Conservation (phyloP, 2,888 invertebrate genomes). For the Synergus laeviventris region DNA sequence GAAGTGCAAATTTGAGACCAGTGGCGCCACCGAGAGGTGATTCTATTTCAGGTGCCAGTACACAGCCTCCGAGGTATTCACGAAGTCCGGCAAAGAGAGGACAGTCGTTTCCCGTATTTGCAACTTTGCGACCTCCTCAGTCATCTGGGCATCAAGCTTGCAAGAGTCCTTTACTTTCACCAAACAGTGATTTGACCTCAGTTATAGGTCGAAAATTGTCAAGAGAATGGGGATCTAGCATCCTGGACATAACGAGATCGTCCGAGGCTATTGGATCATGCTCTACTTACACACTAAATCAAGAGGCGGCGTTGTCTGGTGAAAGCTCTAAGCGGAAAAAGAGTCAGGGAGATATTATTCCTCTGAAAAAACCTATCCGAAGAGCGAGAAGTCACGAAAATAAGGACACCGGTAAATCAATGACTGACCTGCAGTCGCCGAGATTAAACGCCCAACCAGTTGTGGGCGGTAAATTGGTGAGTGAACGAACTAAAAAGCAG, state of each 20-base stretch:
- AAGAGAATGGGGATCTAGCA: slow-evolving; percentile 73
- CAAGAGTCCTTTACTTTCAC: slow-evolving; percentile 70
- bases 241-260: slow-evolving; percentile 69
- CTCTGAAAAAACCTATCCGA: slow-evolving; percentile 68
- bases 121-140: slow-evolving; percentile 68
- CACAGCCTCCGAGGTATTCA: slow-evolving; percentile 62
- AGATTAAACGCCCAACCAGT: slow-evolving; percentile 69
- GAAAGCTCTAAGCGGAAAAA: slow-evolving; percentile 60
- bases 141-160: slow-evolving; percentile 58
- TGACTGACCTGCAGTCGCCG: slow-evolving; percentile 66
- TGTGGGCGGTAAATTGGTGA: slow-evolving; percentile 72
- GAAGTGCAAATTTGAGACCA: slow-evolving; percentile 69
- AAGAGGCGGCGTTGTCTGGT: slow-evolving; percentile 61
- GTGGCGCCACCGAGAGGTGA: slow-evolving; percentile 65
- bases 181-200: slow-evolving; percentile 70
- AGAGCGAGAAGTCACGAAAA: slow-evolving; percentile 74
- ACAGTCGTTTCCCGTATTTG: slow-evolving; percentile 73
- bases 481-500: slow-evolving; percentile 73
- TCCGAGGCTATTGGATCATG: slow-evolving; percentile 68
- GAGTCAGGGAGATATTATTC: slow-evolving; percentile 57
- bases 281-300: slow-evolving; percentile 63
- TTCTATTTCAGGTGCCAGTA: slow-evolving; percentile 58
- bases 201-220: slow-evolving; percentile 72
- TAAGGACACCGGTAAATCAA: slow-evolving; percentile 62
- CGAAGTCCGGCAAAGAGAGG: slow-evolving; percentile 73